phyloP scores from a whole-genome alignment of 1,140 invertebrate species.

The Pseudomyrmex dendroicus region DNA sequence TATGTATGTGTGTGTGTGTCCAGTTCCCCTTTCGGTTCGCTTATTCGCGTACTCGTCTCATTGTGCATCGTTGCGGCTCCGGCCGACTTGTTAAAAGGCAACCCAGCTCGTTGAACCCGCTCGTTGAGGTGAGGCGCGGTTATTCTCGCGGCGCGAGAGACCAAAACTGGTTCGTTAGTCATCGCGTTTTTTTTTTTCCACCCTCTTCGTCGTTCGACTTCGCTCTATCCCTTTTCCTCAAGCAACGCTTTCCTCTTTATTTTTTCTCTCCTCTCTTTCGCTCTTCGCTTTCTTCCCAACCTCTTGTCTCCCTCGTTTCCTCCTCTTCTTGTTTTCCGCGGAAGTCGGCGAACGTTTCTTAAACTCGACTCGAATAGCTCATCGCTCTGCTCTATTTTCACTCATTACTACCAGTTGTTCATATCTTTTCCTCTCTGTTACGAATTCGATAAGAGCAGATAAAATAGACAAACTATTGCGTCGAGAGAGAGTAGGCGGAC shows the following conservation, averaged over 20 bases:
- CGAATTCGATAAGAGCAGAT: conserved; percentile 14
- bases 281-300: neutral
- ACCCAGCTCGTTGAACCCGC: conserved; percentile 44
- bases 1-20: no score
- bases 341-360: conserved; percentile 9
- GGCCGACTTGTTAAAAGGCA: conserved; percentile 44
- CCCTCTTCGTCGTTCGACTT: conserved; percentile 1
- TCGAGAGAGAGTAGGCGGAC: neutral
- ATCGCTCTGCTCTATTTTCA: neutral
- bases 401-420: neutral
- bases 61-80: conserved; percentile 32
- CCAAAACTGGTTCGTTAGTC: conserved; percentile 58
- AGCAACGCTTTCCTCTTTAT: neutral
- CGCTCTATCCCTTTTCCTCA: neutral
- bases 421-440: neutral
- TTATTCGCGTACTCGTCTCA: conserved; percentile 12
- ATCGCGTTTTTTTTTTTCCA: conserved; percentile 23
- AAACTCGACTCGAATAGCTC: neutral
- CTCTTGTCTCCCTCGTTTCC: neutral
- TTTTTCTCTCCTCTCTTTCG: neutral
- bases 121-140: conserved; percentile 28
- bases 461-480: neutral
- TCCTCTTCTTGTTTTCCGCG: neutral
- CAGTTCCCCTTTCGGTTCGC: neutral
- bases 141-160: conserved; percentile 43